These are phyloP conservation scores for Rhopalosiphum padi DNA, from an alignment of 1,140 invertebrate genomes.

Conservation along the genomic window DNA sequence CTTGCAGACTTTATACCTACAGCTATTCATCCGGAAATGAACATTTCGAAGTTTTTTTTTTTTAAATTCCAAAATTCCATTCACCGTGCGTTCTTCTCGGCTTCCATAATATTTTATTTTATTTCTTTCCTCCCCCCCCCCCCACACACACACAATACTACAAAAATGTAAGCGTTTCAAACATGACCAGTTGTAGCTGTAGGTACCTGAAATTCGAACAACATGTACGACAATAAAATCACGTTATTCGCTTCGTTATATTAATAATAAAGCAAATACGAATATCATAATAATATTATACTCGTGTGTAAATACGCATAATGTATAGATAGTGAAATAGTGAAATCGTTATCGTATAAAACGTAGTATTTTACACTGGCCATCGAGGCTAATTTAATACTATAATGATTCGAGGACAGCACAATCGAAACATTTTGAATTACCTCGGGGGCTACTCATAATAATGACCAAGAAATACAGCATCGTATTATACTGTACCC, in stretches of 20 bases:
- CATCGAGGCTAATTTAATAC: too few relatives aligned
- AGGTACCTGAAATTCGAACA: not conserved
- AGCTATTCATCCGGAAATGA: not conserved
- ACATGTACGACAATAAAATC: not conserved
- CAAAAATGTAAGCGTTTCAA: not conserved
- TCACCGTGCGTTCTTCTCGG: not conserved
- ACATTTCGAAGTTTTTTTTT: not conserved
- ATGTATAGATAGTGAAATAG: too few relatives aligned
- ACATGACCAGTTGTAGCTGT: not conserved
- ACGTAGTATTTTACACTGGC: not conserved
- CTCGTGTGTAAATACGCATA: not conserved
- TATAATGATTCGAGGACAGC: not conserved
- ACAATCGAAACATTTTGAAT: not conserved
- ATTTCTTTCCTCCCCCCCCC: accelerated
- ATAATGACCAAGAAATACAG: not conserved
- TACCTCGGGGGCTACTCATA: not conserved
- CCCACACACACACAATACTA: accelerated
- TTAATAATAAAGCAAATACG: not conserved
- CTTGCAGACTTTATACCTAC: not conserved
- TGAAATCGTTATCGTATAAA: not conserved
- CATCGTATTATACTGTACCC: too few relatives aligned
- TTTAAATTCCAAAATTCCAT: not conserved
- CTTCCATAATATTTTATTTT: not conserved
- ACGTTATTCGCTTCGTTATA: not conserved
- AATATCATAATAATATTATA: not conserved